Evolutionary conservation across 2,113 vertebrate species (phyloP).

Genomic region (Tupaia chinensis): DNA sequence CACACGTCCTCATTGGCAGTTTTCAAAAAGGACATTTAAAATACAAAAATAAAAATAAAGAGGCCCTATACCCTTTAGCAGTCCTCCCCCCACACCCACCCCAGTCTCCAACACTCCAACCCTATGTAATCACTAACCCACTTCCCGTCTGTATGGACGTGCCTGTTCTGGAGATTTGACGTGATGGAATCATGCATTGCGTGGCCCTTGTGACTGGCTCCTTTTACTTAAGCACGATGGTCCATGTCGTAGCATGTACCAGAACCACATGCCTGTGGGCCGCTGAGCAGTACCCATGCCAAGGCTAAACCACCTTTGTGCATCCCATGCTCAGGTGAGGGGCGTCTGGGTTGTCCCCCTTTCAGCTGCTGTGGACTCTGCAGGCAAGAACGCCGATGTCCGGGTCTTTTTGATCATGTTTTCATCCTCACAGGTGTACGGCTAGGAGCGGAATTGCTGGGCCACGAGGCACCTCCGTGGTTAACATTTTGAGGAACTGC

Average conservation of each 20-base stretch:
- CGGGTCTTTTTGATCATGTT: neutral
- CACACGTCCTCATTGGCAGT: no score
- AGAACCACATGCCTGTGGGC: neutral
- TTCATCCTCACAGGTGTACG: neutral
- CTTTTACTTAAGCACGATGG: neutral
- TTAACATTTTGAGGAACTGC: neutral
- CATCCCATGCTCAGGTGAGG: neutral
- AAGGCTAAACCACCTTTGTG: neutral
- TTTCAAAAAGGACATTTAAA: no score
- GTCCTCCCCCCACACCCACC: no score
- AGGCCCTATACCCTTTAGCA: neutral
- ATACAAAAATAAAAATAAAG: neutral
- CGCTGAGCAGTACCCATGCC: accelerated
- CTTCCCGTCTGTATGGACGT: neutral
- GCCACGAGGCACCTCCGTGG: neutral
- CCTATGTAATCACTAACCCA: neutral
- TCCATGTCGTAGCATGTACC: accelerated
- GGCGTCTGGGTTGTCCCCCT: neutral
- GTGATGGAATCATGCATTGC: neutral
- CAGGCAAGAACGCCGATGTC: accelerated
- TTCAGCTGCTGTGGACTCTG: neutral
- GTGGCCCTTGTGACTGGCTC: neutral
- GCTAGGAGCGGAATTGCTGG: neutral
- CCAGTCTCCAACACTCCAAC: neutral
- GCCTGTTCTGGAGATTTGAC: neutral